Evolutionary conservation across 1,140 invertebrate species (phyloP).

Genomic region (Oncopeltus fasciatus): DNA sequence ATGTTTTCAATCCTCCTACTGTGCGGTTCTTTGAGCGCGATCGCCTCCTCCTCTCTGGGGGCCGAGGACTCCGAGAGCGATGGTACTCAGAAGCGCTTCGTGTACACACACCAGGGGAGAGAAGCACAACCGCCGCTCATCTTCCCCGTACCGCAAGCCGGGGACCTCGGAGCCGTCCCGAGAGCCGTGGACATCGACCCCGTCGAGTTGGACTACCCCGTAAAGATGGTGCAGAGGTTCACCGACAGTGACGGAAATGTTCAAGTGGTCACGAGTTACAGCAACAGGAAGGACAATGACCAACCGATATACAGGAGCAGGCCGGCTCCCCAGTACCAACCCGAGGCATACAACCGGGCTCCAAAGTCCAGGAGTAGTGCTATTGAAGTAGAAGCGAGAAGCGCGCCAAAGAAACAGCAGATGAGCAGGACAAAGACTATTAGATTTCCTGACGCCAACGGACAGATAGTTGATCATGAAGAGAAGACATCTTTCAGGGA

Average conservation of each 20-base stretch:
- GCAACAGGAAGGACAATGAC: conserved; percentile 9
- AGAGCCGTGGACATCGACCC: not conserved
- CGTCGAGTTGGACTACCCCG: conserved; percentile 11
- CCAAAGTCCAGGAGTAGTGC: not conserved
- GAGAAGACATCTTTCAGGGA: conserved; percentile 3
- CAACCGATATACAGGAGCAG: conserved; percentile 9
- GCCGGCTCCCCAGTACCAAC: not conserved
- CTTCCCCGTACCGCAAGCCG: not conserved
- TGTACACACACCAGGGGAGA: not conserved
- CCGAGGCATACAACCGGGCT: not conserved
- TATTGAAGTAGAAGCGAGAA: not conserved
- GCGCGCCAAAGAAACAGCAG: not conserved
- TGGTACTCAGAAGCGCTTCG: not conserved
- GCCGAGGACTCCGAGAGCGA: not conserved
- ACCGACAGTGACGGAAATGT: conserved; percentile 13
- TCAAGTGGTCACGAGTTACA: conserved; percentile 14
- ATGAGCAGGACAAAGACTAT: not conserved
- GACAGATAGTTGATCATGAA: conserved; percentile 1
- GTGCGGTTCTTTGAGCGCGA: not conserved
- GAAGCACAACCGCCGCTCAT: not conserved
- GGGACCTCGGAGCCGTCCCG: not conserved
- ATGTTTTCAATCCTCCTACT: not conserved
- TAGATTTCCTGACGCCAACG: conserved; percentile 8
- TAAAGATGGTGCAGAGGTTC: conserved; percentile 13
- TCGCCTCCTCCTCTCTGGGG: not conserved